Conservation (phyloP, 92 coral and sea anemone species). For the Hydrozoanthus gracilis region DNA sequence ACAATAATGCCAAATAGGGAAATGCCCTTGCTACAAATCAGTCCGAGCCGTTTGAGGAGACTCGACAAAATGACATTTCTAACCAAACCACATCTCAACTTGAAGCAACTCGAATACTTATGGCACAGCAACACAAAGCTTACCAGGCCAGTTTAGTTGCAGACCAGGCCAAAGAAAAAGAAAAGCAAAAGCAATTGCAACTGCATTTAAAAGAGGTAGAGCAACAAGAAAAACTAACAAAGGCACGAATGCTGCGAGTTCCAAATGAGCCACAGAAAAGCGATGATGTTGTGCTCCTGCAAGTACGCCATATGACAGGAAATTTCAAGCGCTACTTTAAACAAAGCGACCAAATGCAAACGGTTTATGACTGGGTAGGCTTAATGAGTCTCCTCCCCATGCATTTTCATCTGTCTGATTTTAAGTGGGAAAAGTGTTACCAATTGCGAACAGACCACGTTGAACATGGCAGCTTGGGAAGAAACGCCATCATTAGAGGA, state of each 20-base stretch:
- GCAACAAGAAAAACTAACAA: slow-evolving; percentile 57
- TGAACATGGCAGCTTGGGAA: slow-evolving; percentile 55
- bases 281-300: slow-evolving; percentile 41
- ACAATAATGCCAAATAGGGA: not conserved
- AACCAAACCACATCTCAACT: not conserved
- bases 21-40: slow-evolving; percentile 9
- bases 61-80: not conserved
- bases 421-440: slow-evolving; percentile 41
- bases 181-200: slow-evolving; percentile 45
- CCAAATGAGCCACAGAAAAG: slow-evolving; percentile 56
- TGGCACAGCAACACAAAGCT: slow-evolving; percentile 45
- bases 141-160: slow-evolving; percentile 43
- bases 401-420: slow-evolving; percentile 57
- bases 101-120: slow-evolving; percentile 22
- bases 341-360: slow-evolving; percentile 33
- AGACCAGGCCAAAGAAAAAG: slow-evolving; percentile 51
- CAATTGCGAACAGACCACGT: slow-evolving; percentile 38
- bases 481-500: slow-evolving; percentile 59
- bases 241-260: slow-evolving; percentile 54
- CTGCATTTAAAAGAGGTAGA: slow-evolving; percentile 39
- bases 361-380: slow-evolving; percentile 70
- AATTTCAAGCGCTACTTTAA: slow-evolving; percentile 49
- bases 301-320: slow-evolving; percentile 61
- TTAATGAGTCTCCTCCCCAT: slow-evolving; percentile 58
- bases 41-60: not conserved